Evolutionary conservation across 2,888 invertebrate genomes (phyloP).

Genomic region (Diabrotica balteata): DNA sequence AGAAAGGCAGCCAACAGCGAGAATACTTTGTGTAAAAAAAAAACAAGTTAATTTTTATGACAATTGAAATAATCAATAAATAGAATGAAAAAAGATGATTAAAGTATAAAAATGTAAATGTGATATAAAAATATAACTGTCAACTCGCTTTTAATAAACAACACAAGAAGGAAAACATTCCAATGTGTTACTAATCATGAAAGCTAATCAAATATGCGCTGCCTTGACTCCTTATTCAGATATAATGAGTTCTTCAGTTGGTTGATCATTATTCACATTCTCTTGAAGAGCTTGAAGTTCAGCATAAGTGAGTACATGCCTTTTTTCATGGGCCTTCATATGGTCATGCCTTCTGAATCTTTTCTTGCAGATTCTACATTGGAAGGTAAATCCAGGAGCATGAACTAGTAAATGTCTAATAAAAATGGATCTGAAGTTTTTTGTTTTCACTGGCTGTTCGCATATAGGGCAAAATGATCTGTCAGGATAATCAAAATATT

Average conservation of each 20-base stretch:
- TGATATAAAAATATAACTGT: not conserved
- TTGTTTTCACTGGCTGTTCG: conserved; percentile 34
- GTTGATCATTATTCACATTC: conserved; percentile 1
- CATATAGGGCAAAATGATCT: conserved; percentile 37
- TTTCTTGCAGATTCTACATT: conserved; percentile 35
- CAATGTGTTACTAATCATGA: no score
- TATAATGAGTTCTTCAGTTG: no score
- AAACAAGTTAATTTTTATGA: no score
- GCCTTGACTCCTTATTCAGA: no score
- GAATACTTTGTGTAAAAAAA: no score
- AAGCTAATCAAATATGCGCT: no score
- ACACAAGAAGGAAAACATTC: no score
- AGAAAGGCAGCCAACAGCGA: no score
- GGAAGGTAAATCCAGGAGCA: conserved; percentile 27
- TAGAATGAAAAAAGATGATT: not conserved
- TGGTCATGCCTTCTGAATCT: conserved; percentile 39
- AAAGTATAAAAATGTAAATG: not conserved
- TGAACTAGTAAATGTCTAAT: conserved; percentile 37
- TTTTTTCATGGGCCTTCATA: conserved; percentile 34
- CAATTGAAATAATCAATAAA: no score
- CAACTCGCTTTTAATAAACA: no score
- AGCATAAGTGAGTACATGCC: conserved; percentile 33
- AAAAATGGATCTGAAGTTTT: conserved; percentile 34
- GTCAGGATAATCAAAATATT: conserved; percentile 37
- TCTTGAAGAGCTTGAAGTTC: conserved; percentile 17